Evolutionary conservation across 2,113 vertebrate genomes (phyloP).

Genomic region (Dissostichus mawsoni): DNA sequence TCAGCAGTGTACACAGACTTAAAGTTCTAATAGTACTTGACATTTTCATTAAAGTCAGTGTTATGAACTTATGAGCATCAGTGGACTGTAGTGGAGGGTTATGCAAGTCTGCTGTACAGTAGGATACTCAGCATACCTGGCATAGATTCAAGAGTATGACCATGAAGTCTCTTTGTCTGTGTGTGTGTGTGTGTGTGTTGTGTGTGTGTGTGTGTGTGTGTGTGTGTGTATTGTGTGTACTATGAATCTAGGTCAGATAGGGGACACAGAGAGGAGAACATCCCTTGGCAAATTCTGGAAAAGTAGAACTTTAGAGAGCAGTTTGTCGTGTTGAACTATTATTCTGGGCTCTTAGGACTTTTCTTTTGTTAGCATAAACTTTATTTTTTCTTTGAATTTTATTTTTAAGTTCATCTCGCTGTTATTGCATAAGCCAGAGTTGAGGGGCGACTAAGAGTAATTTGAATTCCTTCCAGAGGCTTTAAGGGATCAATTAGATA

Average conservation of each 20-base stretch:
- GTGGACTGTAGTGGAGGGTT: neutral
- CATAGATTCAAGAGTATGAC: constrained; percentile 41
- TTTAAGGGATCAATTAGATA: constrained; percentile 28
- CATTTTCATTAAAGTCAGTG: constrained; percentile 30
- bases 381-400: neutral
- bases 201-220: constrained; percentile 15
- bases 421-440: constrained; percentile 25
- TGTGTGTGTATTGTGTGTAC: neutral
- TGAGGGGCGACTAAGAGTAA: constrained; percentile 7
- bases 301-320: constrained; percentile 3
- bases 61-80: constrained; percentile 15
- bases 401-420: neutral
- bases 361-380: neutral
- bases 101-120: constrained; percentile 25
- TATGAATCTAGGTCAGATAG: constrained; percentile 52
- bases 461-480: constrained; percentile 30
- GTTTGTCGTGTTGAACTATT: constrained; percentile 20
- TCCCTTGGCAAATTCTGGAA: neutral
- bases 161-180: constrained; percentile 17
- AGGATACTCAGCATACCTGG: constrained; percentile 45
- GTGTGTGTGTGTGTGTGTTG: constrained; percentile 23
- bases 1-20: neutral
- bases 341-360: neutral
- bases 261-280: constrained; percentile 25
- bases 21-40: constrained; percentile 20